phyloP scores from a whole-genome alignment of 2,797 vertebrate genomes.

The Lates japonicus region DNA sequence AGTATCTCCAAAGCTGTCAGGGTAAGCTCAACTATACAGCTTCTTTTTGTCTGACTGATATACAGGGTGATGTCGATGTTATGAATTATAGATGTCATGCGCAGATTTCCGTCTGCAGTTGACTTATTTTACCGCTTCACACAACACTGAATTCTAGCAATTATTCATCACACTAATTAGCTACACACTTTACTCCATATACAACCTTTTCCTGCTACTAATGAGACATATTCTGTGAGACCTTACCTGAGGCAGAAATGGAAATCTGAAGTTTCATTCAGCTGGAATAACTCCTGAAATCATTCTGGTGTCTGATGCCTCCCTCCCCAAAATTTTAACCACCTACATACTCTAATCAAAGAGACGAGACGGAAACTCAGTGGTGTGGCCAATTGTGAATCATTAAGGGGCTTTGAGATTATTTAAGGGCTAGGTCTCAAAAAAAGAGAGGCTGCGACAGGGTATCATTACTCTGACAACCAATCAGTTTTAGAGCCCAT shows the following conservation, averaged over 20 bases:
- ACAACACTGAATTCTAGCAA: conserved; percentile 29
- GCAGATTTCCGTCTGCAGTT: conserved; percentile 20
- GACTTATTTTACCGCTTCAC: conserved; percentile 24
- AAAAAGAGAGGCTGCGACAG: conserved; percentile 17
- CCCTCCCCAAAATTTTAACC: background rate
- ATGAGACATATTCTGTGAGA: conserved; percentile 55
- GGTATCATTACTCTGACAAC: conserved; percentile 36
- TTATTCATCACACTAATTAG: conserved; percentile 52
- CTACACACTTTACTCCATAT: conserved; percentile 33
- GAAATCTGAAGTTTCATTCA: conserved; percentile 38
- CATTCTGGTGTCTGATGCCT: background rate
- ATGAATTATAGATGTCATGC: conserved; percentile 20
- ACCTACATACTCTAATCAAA: conserved; percentile 5
- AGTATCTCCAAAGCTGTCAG: background rate
- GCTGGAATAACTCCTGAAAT: conserved; percentile 33
- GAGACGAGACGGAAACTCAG: conserved; percentile 8
- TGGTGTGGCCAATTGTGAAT: background rate
- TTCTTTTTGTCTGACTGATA: conserved; percentile 11
- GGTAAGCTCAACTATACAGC: conserved; percentile 1
- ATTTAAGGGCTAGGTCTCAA: background rate
- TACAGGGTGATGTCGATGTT: conserved; percentile 8
- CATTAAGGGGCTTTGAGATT: background rate
- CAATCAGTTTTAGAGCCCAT: conserved; percentile 32
- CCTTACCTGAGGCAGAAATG: conserved; percentile 37
- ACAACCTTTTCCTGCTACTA: conserved; percentile 32